Conservation (phyloP, 2,888 invertebrate species). For the Volucella zonaria region DNA sequence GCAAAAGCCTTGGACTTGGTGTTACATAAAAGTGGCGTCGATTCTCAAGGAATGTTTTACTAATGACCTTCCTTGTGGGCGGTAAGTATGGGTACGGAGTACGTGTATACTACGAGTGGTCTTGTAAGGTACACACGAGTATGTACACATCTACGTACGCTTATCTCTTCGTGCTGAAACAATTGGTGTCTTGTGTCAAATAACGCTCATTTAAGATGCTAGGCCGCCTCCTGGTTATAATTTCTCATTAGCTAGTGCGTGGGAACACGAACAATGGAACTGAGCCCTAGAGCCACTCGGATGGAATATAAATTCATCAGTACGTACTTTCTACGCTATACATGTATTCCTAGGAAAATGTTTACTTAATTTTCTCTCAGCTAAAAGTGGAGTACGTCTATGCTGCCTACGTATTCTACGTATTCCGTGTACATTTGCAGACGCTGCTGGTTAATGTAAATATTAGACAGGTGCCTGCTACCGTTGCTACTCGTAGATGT, state of each 20-base stretch:
- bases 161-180: conserved; percentile 7
- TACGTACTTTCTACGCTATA: too few relatives aligned
- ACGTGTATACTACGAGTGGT: too few relatives aligned
- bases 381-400: too few relatives aligned
- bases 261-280: conserved; percentile 11
- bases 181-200: conserved; percentile 30
- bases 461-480: conserved; percentile 9
- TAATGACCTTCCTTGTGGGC: conserved; percentile 9
- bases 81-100: not conserved
- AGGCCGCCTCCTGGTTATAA: conserved; percentile 11
- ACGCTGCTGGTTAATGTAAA: not conserved
- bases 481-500: not conserved
- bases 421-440: not conserved
- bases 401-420: too few relatives aligned
- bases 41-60: conserved; percentile 4
- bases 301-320: too few relatives aligned
- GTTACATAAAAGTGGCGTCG: not conserved
- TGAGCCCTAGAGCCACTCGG: too few relatives aligned
- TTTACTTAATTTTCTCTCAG: too few relatives aligned
- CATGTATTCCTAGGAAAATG: too few relatives aligned
- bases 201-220: conserved; percentile 44
- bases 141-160: too few relatives aligned
- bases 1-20: not conserved
- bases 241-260: conserved; percentile 41
- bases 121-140: too few relatives aligned